These are phyloP conservation scores for Rhizoglyphus robini DNA, from an alignment of 1,140 invertebrate species.

Conservation along the genomic window DNA sequence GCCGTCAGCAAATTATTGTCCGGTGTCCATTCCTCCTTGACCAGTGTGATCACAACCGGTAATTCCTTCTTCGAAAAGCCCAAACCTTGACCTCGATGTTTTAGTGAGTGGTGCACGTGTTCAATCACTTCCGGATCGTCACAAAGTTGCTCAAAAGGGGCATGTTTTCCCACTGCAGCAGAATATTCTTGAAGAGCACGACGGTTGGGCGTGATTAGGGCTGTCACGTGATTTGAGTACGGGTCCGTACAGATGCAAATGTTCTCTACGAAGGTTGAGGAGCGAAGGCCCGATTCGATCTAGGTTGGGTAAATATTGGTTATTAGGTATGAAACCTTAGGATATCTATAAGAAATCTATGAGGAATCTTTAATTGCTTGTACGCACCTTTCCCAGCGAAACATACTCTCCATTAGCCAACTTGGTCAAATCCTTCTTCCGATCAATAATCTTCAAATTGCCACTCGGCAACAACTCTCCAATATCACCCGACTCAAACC, in stretches of 20 bases:
- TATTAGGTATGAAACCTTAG: no score
- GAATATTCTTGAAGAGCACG: constrained; percentile 50
- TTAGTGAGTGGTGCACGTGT: background rate
- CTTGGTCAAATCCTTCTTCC: constrained; percentile 69
- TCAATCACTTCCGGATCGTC: constrained; percentile 42
- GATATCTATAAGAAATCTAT: background rate
- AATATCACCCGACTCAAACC: constrained; percentile 26
- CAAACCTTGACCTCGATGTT: background rate
- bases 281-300: constrained; percentile 78
- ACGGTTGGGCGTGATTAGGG: constrained; percentile 71
- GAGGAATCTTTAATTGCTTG: background rate
- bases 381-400: constrained; percentile 26
- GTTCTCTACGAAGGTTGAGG: constrained; percentile 81
- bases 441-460: constrained; percentile 43
- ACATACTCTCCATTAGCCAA: constrained; percentile 44
- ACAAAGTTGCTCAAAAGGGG: constrained; percentile 53
- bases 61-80: constrained; percentile 32
- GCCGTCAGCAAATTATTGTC: constrained; percentile 41
- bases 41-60: constrained; percentile 35
- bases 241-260: constrained; percentile 84
- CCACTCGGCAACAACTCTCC: constrained; percentile 25
- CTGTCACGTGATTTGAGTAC: constrained; percentile 66
- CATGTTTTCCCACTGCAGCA: constrained; percentile 38
- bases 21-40: constrained; percentile 37
- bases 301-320: constrained; percentile 19